phyloP scores from a whole-genome alignment of 2,797 vertebrate genomes.

The Syngnathus acus region DNA sequence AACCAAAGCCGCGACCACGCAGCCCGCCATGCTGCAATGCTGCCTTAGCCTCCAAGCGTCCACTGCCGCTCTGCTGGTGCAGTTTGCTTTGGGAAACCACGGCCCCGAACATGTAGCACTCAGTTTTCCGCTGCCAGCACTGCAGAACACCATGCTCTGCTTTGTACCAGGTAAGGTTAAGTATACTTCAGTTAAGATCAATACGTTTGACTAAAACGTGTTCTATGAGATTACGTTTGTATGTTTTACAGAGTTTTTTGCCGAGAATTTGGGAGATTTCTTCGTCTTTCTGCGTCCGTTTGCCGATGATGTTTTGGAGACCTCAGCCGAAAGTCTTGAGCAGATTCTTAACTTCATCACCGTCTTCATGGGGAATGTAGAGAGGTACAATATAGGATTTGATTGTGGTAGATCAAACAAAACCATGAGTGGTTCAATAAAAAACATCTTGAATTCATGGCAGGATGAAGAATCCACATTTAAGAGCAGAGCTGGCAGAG shows the following conservation, averaged over 20 bases:
- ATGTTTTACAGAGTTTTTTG: slow-evolving; percentile 85
- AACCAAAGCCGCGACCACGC: slow-evolving; percentile 88
- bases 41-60: slow-evolving; percentile 94
- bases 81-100: slow-evolving; percentile 81
- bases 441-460: slow-evolving; percentile 2
- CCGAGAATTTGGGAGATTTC: slow-evolving; percentile 93
- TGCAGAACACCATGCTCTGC: slow-evolving; percentile 77
- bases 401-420: not conserved
- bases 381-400: slow-evolving; percentile 73
- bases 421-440: not conserved
- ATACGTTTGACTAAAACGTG: not conserved
- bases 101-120: slow-evolving; percentile 80
- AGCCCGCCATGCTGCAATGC: slow-evolving; percentile 90
- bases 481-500: slow-evolving; percentile 92
- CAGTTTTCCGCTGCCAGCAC: slow-evolving; percentile 78
- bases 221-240: slow-evolving; percentile 2
- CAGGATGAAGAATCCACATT: slow-evolving; percentile 97
- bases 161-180: slow-evolving; percentile 82
- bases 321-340: slow-evolving; percentile 84
- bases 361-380: slow-evolving; percentile 90
- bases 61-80: slow-evolving; percentile 85
- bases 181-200: no score
- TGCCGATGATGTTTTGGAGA: slow-evolving; percentile 89
- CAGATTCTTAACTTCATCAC: slow-evolving; percentile 91
- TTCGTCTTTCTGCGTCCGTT: slow-evolving; percentile 95